A percentile compares a stretch with the other conserved stretches of the same genome.
Conservation (phyloP, 2,113 vertebrate species). For the Plectropomus leopardus region DNA sequence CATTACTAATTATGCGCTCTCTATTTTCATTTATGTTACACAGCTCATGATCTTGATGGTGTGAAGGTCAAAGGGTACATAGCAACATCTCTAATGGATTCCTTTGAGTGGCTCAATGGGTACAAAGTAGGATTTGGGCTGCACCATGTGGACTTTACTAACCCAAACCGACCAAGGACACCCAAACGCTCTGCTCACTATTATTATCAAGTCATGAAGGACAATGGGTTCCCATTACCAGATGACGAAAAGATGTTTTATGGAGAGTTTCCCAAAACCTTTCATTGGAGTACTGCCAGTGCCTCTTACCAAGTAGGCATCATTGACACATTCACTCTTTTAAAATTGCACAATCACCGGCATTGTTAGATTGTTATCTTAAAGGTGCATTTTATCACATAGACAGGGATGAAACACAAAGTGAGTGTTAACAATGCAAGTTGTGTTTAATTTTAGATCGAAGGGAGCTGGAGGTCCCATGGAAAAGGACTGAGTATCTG, state of each 20-base stretch:
- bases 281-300: slow-evolving; percentile 46
- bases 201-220: slow-evolving; percentile 35
- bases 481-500: slow-evolving; percentile 52
- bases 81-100: slow-evolving; percentile 48
- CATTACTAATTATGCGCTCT: not conserved
- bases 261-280: slow-evolving; percentile 5
- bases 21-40: not conserved
- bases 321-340: not conserved
- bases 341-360: not conserved
- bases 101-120: slow-evolving; percentile 43
- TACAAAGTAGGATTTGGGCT: slow-evolving; percentile 34
- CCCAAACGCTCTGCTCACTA: slow-evolving; percentile 44
- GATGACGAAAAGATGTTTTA: slow-evolving; percentile 31
- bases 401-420: not conserved
- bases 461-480: slow-evolving; percentile 44
- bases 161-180: slow-evolving; percentile 12
- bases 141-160: slow-evolving; percentile 26
- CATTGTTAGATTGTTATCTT: not conserved
- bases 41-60: slow-evolving; percentile 37
- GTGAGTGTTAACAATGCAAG: not conserved
- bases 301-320: slow-evolving; percentile 26
- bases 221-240: slow-evolving; percentile 42
- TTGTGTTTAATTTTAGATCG: slow-evolving; percentile 28
- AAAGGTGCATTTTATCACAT: not conserved
- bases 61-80: slow-evolving; percentile 40